Conservation (phyloP, 2,797 vertebrate species). For the Anisognathus igniventris region DNA sequence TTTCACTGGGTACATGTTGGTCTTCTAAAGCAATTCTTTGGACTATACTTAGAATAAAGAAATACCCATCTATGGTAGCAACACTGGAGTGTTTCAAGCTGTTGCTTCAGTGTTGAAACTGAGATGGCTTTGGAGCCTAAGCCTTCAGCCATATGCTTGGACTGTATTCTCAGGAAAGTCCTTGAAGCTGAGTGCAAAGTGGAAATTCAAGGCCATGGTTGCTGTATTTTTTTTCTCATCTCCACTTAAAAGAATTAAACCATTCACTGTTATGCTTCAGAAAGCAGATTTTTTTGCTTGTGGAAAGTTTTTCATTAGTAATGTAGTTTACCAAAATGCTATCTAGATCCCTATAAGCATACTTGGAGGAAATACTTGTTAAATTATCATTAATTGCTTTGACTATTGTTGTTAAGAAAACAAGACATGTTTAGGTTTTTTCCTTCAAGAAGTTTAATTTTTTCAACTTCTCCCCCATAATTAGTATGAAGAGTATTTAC, state of each 20-base stretch:
- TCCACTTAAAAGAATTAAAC: background rate
- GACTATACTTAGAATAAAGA: background rate
- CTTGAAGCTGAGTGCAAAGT: background rate
- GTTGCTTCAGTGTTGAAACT: background rate
- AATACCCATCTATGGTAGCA: background rate
- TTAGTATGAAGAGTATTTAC: slow-evolving; percentile 84
- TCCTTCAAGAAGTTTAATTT: background rate
- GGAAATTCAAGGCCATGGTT: background rate
- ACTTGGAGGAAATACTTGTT: background rate
- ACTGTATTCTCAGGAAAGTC: background rate
- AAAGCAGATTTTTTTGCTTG: background rate
- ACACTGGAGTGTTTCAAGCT: background rate
- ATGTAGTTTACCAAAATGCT: background rate
- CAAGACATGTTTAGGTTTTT: accelerated
- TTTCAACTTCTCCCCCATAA: background rate
- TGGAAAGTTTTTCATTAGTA: background rate
- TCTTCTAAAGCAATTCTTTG: background rate
- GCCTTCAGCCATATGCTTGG: background rate
- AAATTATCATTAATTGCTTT: background rate
- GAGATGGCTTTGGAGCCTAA: background rate
- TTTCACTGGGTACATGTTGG: background rate
- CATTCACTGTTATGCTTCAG: background rate
- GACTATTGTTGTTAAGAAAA: background rate
- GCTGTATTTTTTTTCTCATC: background rate
- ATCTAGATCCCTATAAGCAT: background rate